Conservation (phyloP, 2,113 vertebrate species). For the Corydoras sp. region DNA sequence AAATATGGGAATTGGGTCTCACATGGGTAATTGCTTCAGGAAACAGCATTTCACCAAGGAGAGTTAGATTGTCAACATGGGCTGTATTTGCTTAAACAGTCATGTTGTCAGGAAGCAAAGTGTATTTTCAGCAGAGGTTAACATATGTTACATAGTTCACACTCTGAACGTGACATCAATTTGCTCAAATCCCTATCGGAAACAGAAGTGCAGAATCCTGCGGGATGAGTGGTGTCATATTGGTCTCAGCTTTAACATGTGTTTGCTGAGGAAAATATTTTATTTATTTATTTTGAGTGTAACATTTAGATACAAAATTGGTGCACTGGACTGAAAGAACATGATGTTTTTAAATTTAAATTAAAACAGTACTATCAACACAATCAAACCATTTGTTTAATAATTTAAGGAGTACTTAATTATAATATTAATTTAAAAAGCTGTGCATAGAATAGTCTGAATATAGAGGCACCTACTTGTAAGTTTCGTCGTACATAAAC, state of each 20-base stretch:
- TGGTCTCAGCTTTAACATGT: neutral
- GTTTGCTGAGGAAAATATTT: conserved; percentile 13
- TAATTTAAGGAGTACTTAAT: too few species aligned
- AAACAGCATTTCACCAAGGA: conserved; percentile 4
- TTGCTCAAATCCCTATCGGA: conserved; percentile 25
- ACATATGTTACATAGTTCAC: conserved; percentile 18
- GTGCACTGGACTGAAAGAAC: neutral
- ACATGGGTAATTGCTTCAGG: conserved; percentile 6
- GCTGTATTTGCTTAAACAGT: conserved; percentile 31
- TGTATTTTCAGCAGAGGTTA: conserved; percentile 16
- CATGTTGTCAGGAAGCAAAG: neutral
- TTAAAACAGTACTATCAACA: too few species aligned
- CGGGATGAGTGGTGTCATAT: conserved; percentile 3
- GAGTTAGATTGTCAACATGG: conserved; percentile 20
- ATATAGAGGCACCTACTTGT: too few species aligned
- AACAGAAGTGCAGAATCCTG: conserved; percentile 8
- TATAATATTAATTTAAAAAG: too few species aligned
- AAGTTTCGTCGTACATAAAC: too few species aligned
- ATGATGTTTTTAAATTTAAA: too few species aligned
- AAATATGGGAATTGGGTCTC: neutral
- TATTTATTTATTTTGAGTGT: neutral
- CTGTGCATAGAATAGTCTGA: too few species aligned
- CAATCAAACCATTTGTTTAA: too few species aligned
- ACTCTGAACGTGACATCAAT: conserved; percentile 27
- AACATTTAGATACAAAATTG: neutral